These are phyloP conservation scores for Gasteruption jaculator DNA, from an alignment of 2,888 invertebrate genomes.

Conservation along the genomic window DNA sequence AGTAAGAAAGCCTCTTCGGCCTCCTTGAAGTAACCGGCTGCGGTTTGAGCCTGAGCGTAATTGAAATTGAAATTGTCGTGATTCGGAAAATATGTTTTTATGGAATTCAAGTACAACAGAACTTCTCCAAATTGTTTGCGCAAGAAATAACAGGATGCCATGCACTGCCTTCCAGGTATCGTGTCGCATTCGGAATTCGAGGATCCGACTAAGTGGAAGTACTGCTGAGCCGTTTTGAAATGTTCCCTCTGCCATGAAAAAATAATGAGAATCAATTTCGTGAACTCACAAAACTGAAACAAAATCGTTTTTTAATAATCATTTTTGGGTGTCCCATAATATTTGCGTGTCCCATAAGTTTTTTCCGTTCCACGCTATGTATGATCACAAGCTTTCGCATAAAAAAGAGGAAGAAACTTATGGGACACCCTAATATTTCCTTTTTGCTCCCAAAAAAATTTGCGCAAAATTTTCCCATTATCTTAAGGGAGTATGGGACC, in stretches of 20 bases:
- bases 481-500: too few species aligned
- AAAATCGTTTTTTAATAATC: too few species aligned
- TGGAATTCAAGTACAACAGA: slow-evolving; percentile 91
- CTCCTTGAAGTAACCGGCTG: slow-evolving; percentile 89
- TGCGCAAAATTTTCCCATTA: too few species aligned
- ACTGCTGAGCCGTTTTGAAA: slow-evolving; percentile 92
- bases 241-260: slow-evolving; percentile 84
- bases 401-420: too few species aligned
- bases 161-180: slow-evolving; percentile 94
- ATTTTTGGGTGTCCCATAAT: too few species aligned
- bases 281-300: slow-evolving; percentile 4
- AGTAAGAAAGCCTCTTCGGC: slow-evolving; percentile 86
- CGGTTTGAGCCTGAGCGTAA: slow-evolving; percentile 83
- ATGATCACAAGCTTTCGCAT: too few species aligned
- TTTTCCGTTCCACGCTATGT: too few species aligned
- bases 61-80: slow-evolving; percentile 80
- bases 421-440: too few species aligned
- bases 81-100: slow-evolving; percentile 89
- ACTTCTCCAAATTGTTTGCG: slow-evolving; percentile 95
- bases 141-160: slow-evolving; percentile 96
- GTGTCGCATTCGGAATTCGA: slow-evolving; percentile 97
- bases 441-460: too few species aligned
- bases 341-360: too few species aligned
- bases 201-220: slow-evolving; percentile 93
- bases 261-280: too few species aligned